These are phyloP conservation scores for Ceryle rudis DNA, from an alignment of 2,797 vertebrate species.

Conservation along the genomic window DNA sequence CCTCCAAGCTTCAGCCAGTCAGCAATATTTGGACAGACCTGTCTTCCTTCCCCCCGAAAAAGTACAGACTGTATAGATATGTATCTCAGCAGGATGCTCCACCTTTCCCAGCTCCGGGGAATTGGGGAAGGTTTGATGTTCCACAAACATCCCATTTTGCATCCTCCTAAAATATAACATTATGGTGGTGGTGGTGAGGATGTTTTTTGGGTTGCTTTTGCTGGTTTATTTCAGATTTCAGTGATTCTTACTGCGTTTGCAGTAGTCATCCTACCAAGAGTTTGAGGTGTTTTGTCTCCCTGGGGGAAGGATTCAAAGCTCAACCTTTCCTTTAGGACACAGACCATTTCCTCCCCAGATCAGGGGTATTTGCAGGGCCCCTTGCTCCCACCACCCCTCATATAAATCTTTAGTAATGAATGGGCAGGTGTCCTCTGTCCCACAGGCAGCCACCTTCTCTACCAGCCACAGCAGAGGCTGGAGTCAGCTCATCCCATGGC, in stretches of 20 bases:
- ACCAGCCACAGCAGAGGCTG: background rate
- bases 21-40: background rate
- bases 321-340: background rate
- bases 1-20: background rate
- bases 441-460: background rate
- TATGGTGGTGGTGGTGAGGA: no score
- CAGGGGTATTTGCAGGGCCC: background rate
- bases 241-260: accelerated
- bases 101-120: background rate
- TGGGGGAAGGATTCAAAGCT: background rate
- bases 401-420: background rate
- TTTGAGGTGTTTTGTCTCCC: background rate
- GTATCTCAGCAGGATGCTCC: background rate
- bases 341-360: background rate
- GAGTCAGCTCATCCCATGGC: background rate
- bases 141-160: background rate
- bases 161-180: accelerated
- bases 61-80: background rate
- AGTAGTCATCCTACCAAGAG: background rate
- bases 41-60: background rate
- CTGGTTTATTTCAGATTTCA: background rate
- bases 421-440: background rate
- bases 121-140: background rate
- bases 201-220: background rate
- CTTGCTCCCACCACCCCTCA: background rate